Evolutionary conservation across 2,797 vertebrate species (phyloP), one percentile per base, ranked within the genome.

Genomic region (Dermochelys coriacea): DNA sequence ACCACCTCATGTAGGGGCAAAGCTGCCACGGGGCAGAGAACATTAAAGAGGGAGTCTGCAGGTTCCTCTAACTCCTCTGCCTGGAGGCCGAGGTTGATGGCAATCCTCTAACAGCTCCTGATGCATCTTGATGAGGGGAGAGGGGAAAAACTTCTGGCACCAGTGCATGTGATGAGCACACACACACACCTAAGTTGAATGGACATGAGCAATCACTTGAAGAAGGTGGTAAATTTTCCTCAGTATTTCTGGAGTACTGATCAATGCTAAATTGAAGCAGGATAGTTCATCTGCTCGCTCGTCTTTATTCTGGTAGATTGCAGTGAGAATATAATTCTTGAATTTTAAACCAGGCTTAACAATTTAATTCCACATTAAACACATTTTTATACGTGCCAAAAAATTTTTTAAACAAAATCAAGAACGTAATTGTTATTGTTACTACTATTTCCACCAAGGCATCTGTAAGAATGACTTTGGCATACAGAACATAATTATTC

Each of bases 361-460:
- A 11, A 75, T 61, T 49, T 25, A 79, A 8, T 18, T 12, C 19
- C 55, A 5, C 41, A 34, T 3, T 50, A 49, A 79, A 55, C 52
- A 7, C 1, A 14, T 27, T 75, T 74, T 27, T 25, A 27, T 45
- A 75, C 29, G 41, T 45, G 12, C 61, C 61, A 19, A 37, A 68
- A 68, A 37, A 4, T 37, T 68, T 34, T 68, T n/a, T 10, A 68
- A 68, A 68, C 18, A 37, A 68, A 64, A 64, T 64, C 34, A 64
- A n/a, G 34, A 64, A 18, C 34, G 18, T 8, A 64, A 16, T n/a
- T 64, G 61, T n/a, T 34, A 14, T 61, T 19, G 34, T 37, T 68
- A 68, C 14, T 34, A 34, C 16, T 15, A 1, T 6, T 68, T 51
- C 2, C 0, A 29, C 34, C 0, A 1, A 25, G 1, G 0, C 34